A percentile compares a stretch with the other conserved stretches of the same genome.
These are phyloP conservation scores for Adela reaumurella DNA, from an alignment of 2,888 invertebrate species.

Conservation along the genomic window DNA sequence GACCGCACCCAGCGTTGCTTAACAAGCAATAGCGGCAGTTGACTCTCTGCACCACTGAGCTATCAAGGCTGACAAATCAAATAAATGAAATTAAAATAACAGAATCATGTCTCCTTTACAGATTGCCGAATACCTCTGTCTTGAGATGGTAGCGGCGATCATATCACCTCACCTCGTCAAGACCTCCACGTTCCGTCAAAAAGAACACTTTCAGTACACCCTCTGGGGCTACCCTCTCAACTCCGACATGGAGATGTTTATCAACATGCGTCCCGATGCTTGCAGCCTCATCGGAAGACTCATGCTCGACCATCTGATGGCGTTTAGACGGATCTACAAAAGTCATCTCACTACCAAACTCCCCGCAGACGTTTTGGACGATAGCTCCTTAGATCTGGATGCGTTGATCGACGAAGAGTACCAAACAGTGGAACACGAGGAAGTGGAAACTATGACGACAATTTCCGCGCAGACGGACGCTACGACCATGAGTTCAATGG, in stretches of 20 bases:
- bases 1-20: too few species aligned
- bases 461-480: constrained; percentile 20
- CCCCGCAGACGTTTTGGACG: constrained; percentile 32
- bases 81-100: neutral
- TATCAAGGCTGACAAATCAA: too few species aligned
- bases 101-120: constrained; percentile 21
- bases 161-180: constrained; percentile 47
- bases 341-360: constrained; percentile 25
- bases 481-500: constrained; percentile 36
- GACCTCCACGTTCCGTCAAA: constrained; percentile 46
- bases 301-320: constrained; percentile 50
- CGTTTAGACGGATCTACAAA: constrained; percentile 49
- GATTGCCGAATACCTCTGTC: constrained; percentile 62
- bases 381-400: constrained; percentile 36
- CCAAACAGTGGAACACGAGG: constrained; percentile 40
- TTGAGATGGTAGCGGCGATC: constrained; percentile 58
- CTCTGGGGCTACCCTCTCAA: constrained; percentile 57
- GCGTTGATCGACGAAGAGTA: constrained; percentile 47
- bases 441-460: constrained; percentile 20
- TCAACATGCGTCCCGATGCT: constrained; percentile 56
- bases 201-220: constrained; percentile 51
- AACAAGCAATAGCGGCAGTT: too few species aligned
- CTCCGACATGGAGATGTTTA: constrained; percentile 54
- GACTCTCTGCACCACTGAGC: too few species aligned
- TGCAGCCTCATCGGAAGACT: constrained; percentile 55